Base-by-base conservation (phyloP, 2,888 invertebrate species). In the Apamea crenata region DNA sequence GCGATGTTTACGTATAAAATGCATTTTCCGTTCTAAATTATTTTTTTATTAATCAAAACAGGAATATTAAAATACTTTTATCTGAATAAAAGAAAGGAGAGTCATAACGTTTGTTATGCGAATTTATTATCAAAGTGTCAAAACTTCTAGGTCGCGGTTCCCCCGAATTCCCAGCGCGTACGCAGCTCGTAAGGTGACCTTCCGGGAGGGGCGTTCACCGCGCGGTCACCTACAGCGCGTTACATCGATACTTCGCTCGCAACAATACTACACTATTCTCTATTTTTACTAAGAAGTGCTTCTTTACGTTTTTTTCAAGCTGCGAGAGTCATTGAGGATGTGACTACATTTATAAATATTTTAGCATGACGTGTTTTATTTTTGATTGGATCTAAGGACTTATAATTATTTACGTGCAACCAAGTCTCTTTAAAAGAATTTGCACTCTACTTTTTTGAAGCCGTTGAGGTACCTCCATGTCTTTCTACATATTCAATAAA, bases 141-240 rank as follows among this genome's bases (percentile, higher is more conserved):
- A 92, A 88, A 91, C 80, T 75, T 69, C 69, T 87, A 84, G 87
- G 83, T 88, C 89, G 89, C 82, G 73, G 74, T 86, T 87, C 87
- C 93, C 92, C 93, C 94, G 90, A 94, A 93, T 92, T 93, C 92
- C 93, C 90, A 87, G 91, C 91, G 90, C 89, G 83, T 82, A 89
- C 89, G 90, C 90, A 78, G 83, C 74, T 77, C 89, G 88, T 90
- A 92, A 94, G 96, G 96, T 96, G 92, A 96, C 96, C 95, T 96
- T 95, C 95, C 96, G 95, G 95, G 95, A 93, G 94, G 92, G 92
- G 87, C 90, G 89, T 89, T 92, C 88, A 91, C 92, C 91, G 91
- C 70, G 66, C 87, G 95, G 94, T 94, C 95, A 95, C 95, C 95
- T 94, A 91, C 92, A 92, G 84, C 61, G 71, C 83, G 78, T 76